A percentile compares a stretch with the other conserved stretches of the same genome.
Conservation (phyloP, 2,797 vertebrate genomes). For the Acropternis orthonyx region DNA sequence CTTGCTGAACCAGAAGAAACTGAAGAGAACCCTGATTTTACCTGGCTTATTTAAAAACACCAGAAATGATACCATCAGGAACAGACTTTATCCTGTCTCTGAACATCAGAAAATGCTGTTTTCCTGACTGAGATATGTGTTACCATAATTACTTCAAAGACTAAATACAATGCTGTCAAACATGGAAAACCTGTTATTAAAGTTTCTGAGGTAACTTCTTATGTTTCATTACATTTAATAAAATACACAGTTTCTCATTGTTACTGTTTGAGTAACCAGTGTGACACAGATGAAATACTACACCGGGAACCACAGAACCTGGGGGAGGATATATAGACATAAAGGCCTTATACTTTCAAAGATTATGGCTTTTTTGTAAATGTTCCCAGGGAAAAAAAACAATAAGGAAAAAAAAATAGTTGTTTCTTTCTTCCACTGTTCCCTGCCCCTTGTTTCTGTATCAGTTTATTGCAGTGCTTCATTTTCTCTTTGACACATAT, state of each 20-base stretch:
- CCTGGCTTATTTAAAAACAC: background rate
- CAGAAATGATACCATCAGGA: background rate
- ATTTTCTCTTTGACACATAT: background rate
- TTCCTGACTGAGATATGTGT: background rate
- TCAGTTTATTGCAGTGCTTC: background rate
- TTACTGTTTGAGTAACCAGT: background rate
- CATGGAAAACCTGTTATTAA: background rate
- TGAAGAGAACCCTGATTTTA: background rate
- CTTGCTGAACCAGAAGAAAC: background rate
- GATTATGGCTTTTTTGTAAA: background rate
- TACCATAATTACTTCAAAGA: background rate
- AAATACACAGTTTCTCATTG: background rate
- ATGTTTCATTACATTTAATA: background rate
- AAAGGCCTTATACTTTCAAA: background rate
- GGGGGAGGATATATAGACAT: background rate
- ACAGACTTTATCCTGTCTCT: background rate
- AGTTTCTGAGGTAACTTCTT: background rate
- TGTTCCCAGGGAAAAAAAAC: accelerated
- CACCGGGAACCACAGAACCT: background rate
- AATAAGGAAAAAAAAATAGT: accelerated
- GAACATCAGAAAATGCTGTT: background rate
- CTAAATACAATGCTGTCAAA: background rate
- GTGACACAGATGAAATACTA: background rate
- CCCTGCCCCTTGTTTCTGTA: background rate
- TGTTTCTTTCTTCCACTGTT: background rate